Evolutionary conservation across 2,113 vertebrate species (phyloP), one percentile per base, ranked within the genome.

Genomic region (Todiramphus saurophagus): DNA sequence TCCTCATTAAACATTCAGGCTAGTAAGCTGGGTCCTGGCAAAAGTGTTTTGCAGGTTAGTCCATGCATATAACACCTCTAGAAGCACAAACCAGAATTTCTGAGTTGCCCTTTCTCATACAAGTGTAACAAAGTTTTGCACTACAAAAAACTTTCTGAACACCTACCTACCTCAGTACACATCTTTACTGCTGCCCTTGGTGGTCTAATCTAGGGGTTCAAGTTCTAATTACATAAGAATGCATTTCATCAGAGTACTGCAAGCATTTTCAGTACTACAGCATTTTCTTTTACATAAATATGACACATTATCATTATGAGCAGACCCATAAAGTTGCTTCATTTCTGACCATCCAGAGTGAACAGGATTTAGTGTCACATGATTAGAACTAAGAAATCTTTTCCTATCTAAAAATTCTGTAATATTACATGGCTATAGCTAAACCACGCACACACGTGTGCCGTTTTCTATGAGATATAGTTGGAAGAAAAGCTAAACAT

Each of bases 401-500:
- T 58, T 82, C 82, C 72, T 95, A 55, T 83, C 84, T 94, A 82
- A 89, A 97, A 91, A 89, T 69, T 96, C 81, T 96, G 93, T 94
- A 86, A 75, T 89, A 95, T 59, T 95, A 69, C 4, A n/a, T 76
- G 59, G 67, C 83, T 93, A 60, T 37, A 97, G 76, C 93, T 85
- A 96, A 87, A 95, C 82, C 95, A 95, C 55, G 70, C 68, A 95
- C 97, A 97, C 92, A 82, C 67, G 27, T 48, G 51, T 87, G 88
- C 79, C 91, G 13, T 87, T 96, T 96, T 89, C 96, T 96, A 95
- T 50, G 93, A 95, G 88, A 92, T 93, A 93, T 53, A 67, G 81
- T 46, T 93, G 76, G 92, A 94, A 95, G 85, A 96, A 97, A 92
- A 72, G 89, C 67, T 95, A 91, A 96, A 93, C 91, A 96, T 87